Percentiles rank a stretch among this genome's conserved stretches.
These are phyloP conservation scores for Poeciliopsis gracilis DNA, from an alignment of 2,797 vertebrate species.

Conservation along the genomic window DNA sequence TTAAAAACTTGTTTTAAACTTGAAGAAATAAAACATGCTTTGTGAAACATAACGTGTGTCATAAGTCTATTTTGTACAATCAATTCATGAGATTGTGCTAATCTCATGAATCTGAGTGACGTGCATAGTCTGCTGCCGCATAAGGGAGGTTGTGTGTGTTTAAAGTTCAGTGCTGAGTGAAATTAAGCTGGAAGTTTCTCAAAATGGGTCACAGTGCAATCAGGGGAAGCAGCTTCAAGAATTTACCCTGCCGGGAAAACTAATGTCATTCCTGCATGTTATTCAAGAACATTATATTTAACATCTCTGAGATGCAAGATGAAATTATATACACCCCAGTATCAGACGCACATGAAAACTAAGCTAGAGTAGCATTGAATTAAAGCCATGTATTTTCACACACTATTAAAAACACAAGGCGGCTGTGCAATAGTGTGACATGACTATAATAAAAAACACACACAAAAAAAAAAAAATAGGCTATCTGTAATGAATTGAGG, in stretches of 20 bases:
- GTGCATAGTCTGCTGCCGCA: not conserved
- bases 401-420: not conserved
- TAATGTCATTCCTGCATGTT: not conserved
- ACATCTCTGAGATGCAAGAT: not conserved
- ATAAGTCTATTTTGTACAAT: not conserved
- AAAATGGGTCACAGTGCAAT: not conserved
- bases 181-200: not conserved
- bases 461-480: not conserved
- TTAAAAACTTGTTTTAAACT: not conserved
- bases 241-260: not conserved
- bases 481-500: not conserved
- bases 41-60: not conserved
- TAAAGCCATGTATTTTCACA: not conserved
- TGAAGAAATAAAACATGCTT: not conserved
- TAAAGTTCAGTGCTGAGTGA: not conserved
- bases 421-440: not conserved
- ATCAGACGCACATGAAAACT: not conserved
- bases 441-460: not conserved
- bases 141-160: not conserved
- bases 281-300: not conserved
- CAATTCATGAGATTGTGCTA: not conserved
- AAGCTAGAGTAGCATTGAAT: not conserved
- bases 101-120: not conserved
- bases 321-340: not conserved
- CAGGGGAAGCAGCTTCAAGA: not conserved